A percentile compares a stretch with the other conserved stretches of the same genome.
phyloP scores from a whole-genome alignment of 2,888 invertebrate species.

The Altica lythri region DNA sequence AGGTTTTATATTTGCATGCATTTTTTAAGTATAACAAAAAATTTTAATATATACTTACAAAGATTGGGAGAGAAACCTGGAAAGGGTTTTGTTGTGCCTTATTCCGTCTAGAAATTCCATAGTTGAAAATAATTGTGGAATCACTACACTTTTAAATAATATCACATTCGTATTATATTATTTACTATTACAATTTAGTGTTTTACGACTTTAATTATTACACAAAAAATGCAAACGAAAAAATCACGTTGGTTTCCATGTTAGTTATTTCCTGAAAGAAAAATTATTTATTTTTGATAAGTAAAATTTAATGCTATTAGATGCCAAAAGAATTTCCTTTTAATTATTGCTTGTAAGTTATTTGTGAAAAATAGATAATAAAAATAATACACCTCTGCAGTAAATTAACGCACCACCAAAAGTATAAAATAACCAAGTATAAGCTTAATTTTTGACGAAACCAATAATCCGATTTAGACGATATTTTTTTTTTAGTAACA shows the following conservation, averaged over 20 bases:
- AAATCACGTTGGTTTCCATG: background rate
- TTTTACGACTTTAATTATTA: background rate
- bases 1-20: no score
- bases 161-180: slow-evolving; percentile 13
- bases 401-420: background rate
- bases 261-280: background rate
- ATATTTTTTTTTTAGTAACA: no score
- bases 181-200: slow-evolving; percentile 2
- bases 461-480: no score
- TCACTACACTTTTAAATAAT: slow-evolving; percentile 7
- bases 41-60: slow-evolving; percentile 66
- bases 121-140: slow-evolving; percentile 19
- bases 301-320: no score
- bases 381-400: no score
- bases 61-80: slow-evolving; percentile 77
- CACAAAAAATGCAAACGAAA: background rate
- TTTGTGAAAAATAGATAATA: no score
- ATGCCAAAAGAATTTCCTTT: no score
- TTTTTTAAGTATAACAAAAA: no score
- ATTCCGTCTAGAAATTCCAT: slow-evolving; percentile 70
- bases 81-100: slow-evolving; percentile 75
- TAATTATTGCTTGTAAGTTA: no score
- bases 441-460: no score
- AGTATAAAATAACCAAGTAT: no score
- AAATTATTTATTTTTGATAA: no score